Evolutionary conservation across 2,113 vertebrate genomes (phyloP), one percentile per base, ranked within the genome.

Genomic region (Aspidoscelis tigris): DNA sequence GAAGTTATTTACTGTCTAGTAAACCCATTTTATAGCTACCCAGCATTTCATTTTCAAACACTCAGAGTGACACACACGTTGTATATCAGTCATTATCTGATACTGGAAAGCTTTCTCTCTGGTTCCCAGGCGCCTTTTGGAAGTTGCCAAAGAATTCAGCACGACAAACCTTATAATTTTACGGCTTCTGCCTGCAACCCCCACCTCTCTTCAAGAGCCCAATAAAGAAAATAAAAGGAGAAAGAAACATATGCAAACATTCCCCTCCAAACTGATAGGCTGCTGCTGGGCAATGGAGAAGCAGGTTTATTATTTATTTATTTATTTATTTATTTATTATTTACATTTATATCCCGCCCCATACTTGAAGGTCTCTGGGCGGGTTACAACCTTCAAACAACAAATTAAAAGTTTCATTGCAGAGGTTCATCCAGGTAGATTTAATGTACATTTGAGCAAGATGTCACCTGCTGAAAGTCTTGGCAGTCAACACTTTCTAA

Each of bases 1-100:
- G 84, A 89, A 78, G 85, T 90, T 92, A 88, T 93, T 93, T 94
- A 88, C 88, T 91, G 88, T 91, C 86, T 82, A 86, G 87, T 78
- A 89, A 91, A 87, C 65, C 85, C 83, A 80, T 88, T 94, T 93
- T 89, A 92, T 86, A 82, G 88, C 86, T 83, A 83, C 85, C 61
- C 87, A 78, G 85, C 86, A 47, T 87, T 92, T 93, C 90, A 84
- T 91, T 93, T 92, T 89, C 83, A 50, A 90, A 85, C 89, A 79
- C 41, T 88, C 90, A 81, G 71, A 80, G 85, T 22, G 1, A 66
- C 87, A 80, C 2, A 66, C 47, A 26, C 85, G 26, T 84, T 91
- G 86, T 85, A 87, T 88, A 91, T 93, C 93, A 88, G 89, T 92
- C 89, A 86, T 82, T 94, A 87, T 93, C 89, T 91, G 90, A 89